These are phyloP conservation scores for Eubasilissa splendida DNA, from an alignment of 2,888 invertebrate genomes.

Conservation along the genomic window DNA sequence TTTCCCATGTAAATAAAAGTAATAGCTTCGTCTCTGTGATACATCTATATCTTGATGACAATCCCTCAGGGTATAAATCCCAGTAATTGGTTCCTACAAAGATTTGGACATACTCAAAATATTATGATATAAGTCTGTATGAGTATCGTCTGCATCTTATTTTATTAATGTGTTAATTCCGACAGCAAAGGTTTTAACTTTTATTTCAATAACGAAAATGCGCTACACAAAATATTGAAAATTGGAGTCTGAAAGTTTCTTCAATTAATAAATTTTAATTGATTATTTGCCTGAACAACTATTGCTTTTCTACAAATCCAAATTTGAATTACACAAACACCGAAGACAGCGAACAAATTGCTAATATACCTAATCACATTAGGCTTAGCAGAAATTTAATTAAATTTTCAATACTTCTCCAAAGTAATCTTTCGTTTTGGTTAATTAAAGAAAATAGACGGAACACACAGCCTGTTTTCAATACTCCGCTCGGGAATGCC, in stretches of 20 bases:
- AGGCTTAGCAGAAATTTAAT: slow-evolving; percentile 34
- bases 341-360: slow-evolving; percentile 17
- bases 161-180: too few species aligned
- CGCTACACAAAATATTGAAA: not conserved
- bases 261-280: slow-evolving; percentile 7
- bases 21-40: too few species aligned
- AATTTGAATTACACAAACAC: slow-evolving; percentile 21
- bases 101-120: too few species aligned
- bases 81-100: too few species aligned
- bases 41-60: too few species aligned
- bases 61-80: too few species aligned
- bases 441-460: slow-evolving; percentile 39
- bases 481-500: slow-evolving; percentile 14
- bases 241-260: not conserved
- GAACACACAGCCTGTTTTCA: slow-evolving; percentile 21
- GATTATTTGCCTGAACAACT: slow-evolving; percentile 16
- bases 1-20: too few species aligned
- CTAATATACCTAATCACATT: slow-evolving; percentile 34
- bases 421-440: slow-evolving; percentile 34
- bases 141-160: too few species aligned
- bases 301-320: slow-evolving; percentile 17
- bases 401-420: slow-evolving; percentile 35
- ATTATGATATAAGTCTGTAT: not conserved
- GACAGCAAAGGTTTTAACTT: too few species aligned
- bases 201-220: too few species aligned